phyloP scores from a whole-genome alignment of 2,797 vertebrate species.

The Phyllotis vaccarum region DNA sequence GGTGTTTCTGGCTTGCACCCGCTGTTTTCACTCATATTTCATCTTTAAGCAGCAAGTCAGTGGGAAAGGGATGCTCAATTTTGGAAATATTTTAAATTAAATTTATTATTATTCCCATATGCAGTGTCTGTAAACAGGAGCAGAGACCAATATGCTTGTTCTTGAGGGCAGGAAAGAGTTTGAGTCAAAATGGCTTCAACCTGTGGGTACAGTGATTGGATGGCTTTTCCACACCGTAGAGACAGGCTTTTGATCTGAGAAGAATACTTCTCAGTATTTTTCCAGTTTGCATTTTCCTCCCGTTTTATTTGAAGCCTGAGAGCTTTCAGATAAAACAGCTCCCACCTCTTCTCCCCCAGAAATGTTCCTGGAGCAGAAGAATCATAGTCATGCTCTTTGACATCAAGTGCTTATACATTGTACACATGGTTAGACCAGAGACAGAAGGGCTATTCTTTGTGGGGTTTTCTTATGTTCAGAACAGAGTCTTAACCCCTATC shows the following conservation, averaged over 20 bases:
- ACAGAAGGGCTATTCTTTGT: not conserved
- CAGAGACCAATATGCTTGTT: not conserved
- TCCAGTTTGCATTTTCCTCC: not conserved
- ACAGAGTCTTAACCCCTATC: not conserved
- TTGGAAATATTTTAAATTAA: not conserved
- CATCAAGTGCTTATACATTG: not conserved
- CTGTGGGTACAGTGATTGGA: not conserved
- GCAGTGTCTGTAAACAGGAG: not conserved
- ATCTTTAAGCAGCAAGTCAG: not conserved
- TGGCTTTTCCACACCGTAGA: not conserved
- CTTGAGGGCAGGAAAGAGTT: not conserved
- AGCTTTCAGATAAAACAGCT: not conserved
- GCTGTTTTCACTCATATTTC: not conserved
- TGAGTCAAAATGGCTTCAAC: conserved; percentile 19
- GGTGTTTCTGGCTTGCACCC: not conserved
- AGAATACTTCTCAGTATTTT: not conserved
- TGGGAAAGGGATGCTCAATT: conserved; percentile 17
- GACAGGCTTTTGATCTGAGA: conserved; percentile 21
- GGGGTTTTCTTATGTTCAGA: not conserved
- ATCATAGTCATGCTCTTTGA: not conserved
- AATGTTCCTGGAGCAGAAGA: not conserved
- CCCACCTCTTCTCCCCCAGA: too few species aligned
- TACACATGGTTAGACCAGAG: not conserved
- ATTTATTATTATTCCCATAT: not conserved
- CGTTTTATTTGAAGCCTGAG: not conserved